phyloP scores from a whole-genome alignment of 2,797 vertebrate genomes.

The Danio kyathit region DNA sequence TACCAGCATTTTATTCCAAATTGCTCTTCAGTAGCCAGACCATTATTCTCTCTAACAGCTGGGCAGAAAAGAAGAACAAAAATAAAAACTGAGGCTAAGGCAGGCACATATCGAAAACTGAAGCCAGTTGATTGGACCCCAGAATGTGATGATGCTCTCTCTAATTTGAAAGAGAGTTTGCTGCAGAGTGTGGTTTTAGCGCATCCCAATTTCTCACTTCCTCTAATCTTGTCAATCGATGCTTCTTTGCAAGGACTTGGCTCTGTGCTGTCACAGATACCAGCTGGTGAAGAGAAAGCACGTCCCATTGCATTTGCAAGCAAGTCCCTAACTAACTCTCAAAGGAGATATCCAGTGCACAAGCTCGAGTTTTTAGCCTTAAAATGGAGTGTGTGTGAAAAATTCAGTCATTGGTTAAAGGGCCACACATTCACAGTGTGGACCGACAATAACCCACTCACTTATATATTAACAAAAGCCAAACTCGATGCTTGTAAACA shows the following conservation, averaged over 20 bases:
- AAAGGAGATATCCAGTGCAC: background rate
- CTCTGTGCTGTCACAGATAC: background rate
- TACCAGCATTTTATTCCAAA: constrained; percentile 4
- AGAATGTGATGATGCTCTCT: background rate
- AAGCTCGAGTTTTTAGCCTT: background rate
- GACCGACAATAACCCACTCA: background rate
- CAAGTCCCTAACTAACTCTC: constrained; percentile 5
- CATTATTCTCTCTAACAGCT: background rate
- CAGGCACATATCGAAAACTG: background rate
- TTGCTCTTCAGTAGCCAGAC: background rate
- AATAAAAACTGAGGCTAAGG: background rate
- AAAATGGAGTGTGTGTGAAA: background rate
- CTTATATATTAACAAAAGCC: background rate
- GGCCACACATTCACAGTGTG: background rate
- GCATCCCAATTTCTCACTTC: background rate
- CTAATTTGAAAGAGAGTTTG: background rate
- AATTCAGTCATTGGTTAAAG: background rate
- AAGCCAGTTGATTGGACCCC: background rate
- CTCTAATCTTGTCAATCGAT: background rate
- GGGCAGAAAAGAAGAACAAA: background rate
- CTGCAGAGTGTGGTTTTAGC: background rate
- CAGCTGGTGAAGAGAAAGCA: background rate
- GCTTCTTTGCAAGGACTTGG: background rate
- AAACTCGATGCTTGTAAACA: background rate
- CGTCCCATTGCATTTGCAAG: background rate